phyloP scores from a whole-genome alignment of 2,113 vertebrate species.

The Steatornis caripensis region DNA sequence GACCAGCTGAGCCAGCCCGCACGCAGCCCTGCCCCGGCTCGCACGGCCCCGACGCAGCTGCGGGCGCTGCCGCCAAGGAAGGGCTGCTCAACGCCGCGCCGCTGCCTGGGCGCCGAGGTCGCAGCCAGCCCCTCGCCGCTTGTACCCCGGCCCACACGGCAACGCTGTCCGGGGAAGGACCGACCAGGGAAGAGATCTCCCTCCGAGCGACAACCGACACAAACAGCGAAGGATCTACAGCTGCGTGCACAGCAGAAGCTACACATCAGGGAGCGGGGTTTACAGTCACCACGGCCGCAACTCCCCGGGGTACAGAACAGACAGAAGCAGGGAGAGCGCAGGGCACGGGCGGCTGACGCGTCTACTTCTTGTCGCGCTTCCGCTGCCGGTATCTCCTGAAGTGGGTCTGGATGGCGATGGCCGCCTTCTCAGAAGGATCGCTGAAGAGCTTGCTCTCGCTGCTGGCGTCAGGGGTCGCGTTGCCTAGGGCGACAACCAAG shows the following conservation, averaged over 20 bases:
- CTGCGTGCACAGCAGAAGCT: not conserved
- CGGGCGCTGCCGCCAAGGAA: not conserved
- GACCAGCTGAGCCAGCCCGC: not conserved
- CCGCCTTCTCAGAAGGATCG: conserved; percentile 68
- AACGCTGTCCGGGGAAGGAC: not conserved
- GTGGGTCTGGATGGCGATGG: conserved; percentile 83
- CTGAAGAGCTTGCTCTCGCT: not conserved
- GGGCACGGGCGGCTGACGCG: rapidly evolving
- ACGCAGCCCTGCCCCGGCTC: not conserved
- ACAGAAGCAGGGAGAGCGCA: not conserved
- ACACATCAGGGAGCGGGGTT: rapidly evolving
- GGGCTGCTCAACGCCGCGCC: rapidly evolving
- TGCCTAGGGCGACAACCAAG: not conserved
- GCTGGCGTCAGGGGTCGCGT: not conserved
- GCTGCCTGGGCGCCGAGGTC: not conserved
- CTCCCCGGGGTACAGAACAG: not conserved
- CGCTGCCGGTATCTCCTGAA: conserved; percentile 84
- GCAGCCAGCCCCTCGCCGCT: rapidly evolving
- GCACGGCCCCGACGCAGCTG: rapidly evolving
- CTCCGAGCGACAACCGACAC: not conserved
- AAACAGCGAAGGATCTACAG: not conserved
- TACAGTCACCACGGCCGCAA: not conserved
- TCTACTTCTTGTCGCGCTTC: conserved; percentile 76
- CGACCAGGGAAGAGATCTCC: not conserved
- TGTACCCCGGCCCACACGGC: rapidly evolving